A percentile compares a stretch with the other conserved stretches of the same genome.
Evolutionary conservation across 1,140 invertebrate genomes (phyloP).

Genomic region (Leptinotarsa lineolata): DNA sequence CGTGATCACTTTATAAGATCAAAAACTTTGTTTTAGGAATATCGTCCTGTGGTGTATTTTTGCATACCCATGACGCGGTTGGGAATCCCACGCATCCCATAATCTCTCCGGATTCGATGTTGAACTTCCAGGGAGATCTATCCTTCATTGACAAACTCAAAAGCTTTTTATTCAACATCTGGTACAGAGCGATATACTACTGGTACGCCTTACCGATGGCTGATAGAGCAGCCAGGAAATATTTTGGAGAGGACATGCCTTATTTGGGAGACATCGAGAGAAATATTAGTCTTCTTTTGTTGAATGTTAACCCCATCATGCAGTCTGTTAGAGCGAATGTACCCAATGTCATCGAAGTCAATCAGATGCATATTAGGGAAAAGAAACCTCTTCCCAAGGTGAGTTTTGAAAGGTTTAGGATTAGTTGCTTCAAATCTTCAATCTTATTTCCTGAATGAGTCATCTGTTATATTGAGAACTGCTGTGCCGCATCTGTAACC

Average conservation of each 20-base stretch:
- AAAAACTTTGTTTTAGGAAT: background rate
- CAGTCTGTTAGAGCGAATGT: slow-evolving; percentile 55
- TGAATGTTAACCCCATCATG: slow-evolving; percentile 57
- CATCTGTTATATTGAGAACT: too few species aligned
- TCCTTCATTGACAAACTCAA: slow-evolving; percentile 22
- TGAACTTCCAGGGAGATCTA: slow-evolving; percentile 10
- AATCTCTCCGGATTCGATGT: slow-evolving; percentile 14
- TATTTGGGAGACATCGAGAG: slow-evolving; percentile 56
- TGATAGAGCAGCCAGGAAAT: slow-evolving; percentile 49
- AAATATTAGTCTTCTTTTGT: slow-evolving; percentile 60
- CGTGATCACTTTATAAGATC: background rate
- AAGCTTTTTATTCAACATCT: slow-evolving; percentile 25
- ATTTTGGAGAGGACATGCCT: slow-evolving; percentile 55
- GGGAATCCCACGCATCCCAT: slow-evolving; percentile 21
- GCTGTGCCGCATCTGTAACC: too few species aligned
- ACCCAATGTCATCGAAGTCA: slow-evolving; percentile 57
- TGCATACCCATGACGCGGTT: slow-evolving; percentile 12
- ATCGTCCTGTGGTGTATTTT: background rate
- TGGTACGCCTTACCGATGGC: slow-evolving; percentile 35
- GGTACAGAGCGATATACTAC: slow-evolving; percentile 26
- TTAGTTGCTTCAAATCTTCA: too few species aligned
- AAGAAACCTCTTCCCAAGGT: slow-evolving; percentile 50
- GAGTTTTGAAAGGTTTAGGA: background rate
- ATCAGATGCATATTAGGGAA: slow-evolving; percentile 56
- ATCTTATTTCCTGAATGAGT: too few species aligned